A percentile compares a stretch with the other conserved stretches of the same genome.
Evolutionary conservation across 2,888 invertebrate species (phyloP).

Genomic region (Hofmannophila pseudospretella): DNA sequence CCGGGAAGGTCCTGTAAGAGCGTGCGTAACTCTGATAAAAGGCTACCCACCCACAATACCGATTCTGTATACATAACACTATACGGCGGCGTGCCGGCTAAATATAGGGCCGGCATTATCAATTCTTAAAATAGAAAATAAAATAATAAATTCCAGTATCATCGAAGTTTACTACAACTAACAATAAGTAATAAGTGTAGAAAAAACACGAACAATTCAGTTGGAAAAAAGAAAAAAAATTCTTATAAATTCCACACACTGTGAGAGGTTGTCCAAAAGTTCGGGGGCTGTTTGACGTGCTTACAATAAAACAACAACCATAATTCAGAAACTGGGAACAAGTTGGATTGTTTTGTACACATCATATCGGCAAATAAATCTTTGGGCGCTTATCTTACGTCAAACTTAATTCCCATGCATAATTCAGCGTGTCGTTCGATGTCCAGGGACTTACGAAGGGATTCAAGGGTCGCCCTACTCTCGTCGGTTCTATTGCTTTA

Average conservation of each 20-base stretch:
- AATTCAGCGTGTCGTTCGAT: slow-evolving; percentile 58
- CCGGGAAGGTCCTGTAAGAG: slow-evolving; percentile 68
- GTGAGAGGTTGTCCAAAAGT: slow-evolving; percentile 27
- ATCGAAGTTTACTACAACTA: no score
- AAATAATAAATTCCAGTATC: no score
- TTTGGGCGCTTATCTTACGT: slow-evolving; percentile 72
- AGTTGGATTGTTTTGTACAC: slow-evolving; percentile 75
- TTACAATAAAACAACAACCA: slow-evolving; percentile 68
- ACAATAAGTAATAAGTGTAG: no score
- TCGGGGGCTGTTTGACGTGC: slow-evolving; percentile 50
- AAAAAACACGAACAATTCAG: no score
- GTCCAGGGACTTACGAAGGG: neutral
- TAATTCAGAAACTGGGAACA: slow-evolving; percentile 70
- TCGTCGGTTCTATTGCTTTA: no score
- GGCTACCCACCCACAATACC: slow-evolving; percentile 55
- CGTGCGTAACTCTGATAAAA: slow-evolving; percentile 74
- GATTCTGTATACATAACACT: slow-evolving; percentile 45
- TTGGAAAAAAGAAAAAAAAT: neutral
- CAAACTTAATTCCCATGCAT: slow-evolving; percentile 76
- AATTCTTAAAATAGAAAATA: no score
- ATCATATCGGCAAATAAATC: slow-evolving; percentile 76
- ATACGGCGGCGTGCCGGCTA: no score
- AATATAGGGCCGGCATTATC: no score
- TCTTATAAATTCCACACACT: neutral
- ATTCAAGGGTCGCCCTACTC: no score